These are phyloP conservation scores for Drosophila affinis DNA, from an alignment of 2,888 invertebrate species.

Conservation along the genomic window DNA sequence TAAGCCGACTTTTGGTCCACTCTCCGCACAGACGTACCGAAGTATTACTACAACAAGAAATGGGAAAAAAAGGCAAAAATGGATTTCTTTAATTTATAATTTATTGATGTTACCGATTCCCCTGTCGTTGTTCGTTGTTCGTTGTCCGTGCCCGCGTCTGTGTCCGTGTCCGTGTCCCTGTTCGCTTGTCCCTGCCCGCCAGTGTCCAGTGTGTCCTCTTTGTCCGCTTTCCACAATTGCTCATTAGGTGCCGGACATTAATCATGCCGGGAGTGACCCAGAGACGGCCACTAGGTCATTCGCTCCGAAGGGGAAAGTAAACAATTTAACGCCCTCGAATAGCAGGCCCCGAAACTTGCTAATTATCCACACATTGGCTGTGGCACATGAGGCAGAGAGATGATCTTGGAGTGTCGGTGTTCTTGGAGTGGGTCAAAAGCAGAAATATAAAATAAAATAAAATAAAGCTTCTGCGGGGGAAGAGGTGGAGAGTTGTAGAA, in stretches of 20 bases:
- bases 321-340: conserved; percentile 47
- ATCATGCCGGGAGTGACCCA: conserved; percentile 56
- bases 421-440: conserved; percentile 10
- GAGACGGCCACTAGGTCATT: conserved; percentile 43
- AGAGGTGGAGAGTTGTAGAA: background rate
- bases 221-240: conserved; percentile 65
- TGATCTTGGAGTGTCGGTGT: conserved; percentile 4
- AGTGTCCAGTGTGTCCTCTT: background rate
- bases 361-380: conserved; percentile 73
- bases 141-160: background rate
- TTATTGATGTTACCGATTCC: conserved; percentile 76
- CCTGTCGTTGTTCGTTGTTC: conserved; percentile 8
- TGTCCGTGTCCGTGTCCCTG: conserved; percentile 18
- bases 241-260: conserved; percentile 73
- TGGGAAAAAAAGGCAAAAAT: conserved; percentile 48
- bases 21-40: conserved; percentile 3
- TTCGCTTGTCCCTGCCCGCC: conserved; percentile 1
- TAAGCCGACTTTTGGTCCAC: conserved; percentile 62
- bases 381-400: conserved; percentile 8
- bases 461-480: background rate
- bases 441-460: background rate
- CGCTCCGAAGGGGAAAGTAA: conserved; percentile 37
- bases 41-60: conserved; percentile 26
- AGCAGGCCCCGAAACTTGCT: conserved; percentile 52
- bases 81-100: conserved; percentile 80